Evolutionary conservation across 2,113 vertebrate species (phyloP).

Genomic region (Ellobius talpinus): DNA sequence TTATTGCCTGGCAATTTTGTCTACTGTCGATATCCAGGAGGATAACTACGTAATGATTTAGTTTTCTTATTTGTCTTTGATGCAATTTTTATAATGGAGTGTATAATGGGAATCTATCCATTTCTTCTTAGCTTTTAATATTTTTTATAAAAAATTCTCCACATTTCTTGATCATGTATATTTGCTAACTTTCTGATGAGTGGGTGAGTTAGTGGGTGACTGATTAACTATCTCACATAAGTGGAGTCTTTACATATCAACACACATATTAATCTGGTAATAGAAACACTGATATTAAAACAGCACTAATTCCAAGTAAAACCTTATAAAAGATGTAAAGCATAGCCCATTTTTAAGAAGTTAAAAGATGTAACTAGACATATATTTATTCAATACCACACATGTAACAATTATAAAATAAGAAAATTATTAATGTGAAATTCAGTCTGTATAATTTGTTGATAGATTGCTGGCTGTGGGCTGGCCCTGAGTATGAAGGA

Average conservation of each 20-base stretch:
- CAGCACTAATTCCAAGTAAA: neutral
- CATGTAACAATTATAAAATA: neutral
- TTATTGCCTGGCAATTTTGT: too few species aligned
- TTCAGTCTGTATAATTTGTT: neutral
- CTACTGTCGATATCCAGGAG: too few species aligned
- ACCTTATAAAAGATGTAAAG: neutral
- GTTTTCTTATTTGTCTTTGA: neutral
- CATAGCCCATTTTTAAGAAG: neutral
- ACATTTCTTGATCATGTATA: neutral
- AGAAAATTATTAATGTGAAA: neutral
- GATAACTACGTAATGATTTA: neutral
- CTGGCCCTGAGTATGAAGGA: neutral
- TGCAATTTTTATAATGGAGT: neutral
- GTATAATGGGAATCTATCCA: neutral
- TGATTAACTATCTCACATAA: neutral
- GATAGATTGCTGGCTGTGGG: too few species aligned
- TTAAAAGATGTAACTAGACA: neutral
- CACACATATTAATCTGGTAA: neutral
- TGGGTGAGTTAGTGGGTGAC: neutral
- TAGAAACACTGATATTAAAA: neutral
- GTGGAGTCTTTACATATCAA: neutral
- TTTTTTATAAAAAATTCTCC: neutral
- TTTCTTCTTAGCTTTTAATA: neutral
- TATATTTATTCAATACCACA: too few species aligned
- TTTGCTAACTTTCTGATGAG: neutral